Evolutionary conservation across 2,113 vertebrate genomes (phyloP).

Genomic region (Hystrix cristata): DNA sequence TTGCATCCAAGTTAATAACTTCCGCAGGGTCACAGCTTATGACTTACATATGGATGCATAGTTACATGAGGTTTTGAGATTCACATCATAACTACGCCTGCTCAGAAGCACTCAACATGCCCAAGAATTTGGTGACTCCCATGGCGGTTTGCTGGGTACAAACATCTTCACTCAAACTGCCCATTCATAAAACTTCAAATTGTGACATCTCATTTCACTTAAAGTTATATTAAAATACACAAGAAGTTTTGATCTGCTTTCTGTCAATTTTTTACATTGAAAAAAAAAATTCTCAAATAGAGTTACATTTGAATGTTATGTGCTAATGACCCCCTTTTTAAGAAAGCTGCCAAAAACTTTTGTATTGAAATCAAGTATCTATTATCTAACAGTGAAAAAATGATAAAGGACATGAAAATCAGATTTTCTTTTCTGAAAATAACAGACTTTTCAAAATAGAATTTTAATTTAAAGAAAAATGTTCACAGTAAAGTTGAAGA

Average conservation of each 20-base stretch:
- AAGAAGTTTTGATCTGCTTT: not conserved
- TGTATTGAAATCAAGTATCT: not conserved
- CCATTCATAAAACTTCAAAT: not conserved
- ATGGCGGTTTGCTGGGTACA: not conserved
- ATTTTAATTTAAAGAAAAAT: conserved; percentile 13
- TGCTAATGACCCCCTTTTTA: not conserved
- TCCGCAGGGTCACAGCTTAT: not conserved
- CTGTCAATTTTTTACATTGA: not conserved
- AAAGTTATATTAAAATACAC: not conserved
- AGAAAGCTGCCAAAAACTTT: not conserved
- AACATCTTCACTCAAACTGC: not conserved
- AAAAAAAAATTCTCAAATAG: not conserved
- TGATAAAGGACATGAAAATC: not conserved
- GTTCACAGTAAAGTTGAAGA: conserved; percentile 31
- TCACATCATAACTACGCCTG: not conserved
- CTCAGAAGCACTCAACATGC: not conserved
- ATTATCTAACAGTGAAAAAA: not conserved
- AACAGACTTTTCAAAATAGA: not conserved
- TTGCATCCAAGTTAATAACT: not conserved
- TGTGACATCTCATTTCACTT: not conserved
- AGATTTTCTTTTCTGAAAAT: not conserved
- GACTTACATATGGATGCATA: not conserved
- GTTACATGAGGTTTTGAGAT: not conserved
- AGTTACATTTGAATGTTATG: not conserved
- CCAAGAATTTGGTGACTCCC: not conserved